Percentiles rank a stretch among this genome's conserved stretches.
Conservation (phyloP, 2,113 vertebrate species). For the Limanda limanda region DNA sequence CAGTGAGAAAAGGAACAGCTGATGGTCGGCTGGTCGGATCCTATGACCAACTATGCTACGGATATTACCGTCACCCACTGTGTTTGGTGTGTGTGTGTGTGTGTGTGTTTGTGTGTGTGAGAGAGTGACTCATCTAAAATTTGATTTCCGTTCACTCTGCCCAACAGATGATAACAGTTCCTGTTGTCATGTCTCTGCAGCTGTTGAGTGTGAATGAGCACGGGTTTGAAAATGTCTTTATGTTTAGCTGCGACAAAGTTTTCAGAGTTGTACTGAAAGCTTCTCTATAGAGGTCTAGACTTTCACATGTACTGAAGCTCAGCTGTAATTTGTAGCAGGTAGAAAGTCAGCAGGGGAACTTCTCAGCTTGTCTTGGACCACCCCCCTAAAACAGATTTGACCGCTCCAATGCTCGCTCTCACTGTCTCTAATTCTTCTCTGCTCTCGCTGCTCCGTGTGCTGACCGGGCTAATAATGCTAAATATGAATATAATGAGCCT, state of each 20-base stretch:
- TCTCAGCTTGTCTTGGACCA: constrained; percentile 55
- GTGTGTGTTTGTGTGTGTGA: constrained; percentile 13
- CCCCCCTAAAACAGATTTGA: constrained; percentile 43
- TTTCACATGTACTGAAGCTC: constrained; percentile 5
- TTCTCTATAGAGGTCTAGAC: background rate
- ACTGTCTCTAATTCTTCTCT: constrained; percentile 55
- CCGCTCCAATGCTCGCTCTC: constrained; percentile 28
- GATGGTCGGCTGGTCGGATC: constrained; percentile 63
- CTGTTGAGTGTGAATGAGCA: constrained; percentile 59
- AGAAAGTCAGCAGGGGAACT: constrained; percentile 27
- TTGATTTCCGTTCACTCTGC: constrained; percentile 58
- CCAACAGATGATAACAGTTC: constrained; percentile 54
- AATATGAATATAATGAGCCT: constrained; percentile 75
- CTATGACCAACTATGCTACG: constrained; percentile 13
- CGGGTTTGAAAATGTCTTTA: background rate
- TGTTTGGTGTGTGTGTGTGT: constrained; percentile 6
- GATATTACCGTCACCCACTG: constrained; percentile 31
- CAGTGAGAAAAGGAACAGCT: constrained; percentile 62
- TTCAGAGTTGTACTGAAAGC: too few relatives aligned
- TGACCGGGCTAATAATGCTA: constrained; percentile 63
- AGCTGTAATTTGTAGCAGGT: constrained; percentile 30
- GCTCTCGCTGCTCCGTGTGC: constrained; percentile 38
- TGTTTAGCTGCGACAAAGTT: background rate
- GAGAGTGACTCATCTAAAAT: constrained; percentile 54
- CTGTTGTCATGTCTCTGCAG: constrained; percentile 53